Percentiles rank a stretch among this genome's conserved stretches.
These are phyloP conservation scores for Alcis repandata DNA, from an alignment of 2,888 invertebrate genomes.

Conservation along the genomic window DNA sequence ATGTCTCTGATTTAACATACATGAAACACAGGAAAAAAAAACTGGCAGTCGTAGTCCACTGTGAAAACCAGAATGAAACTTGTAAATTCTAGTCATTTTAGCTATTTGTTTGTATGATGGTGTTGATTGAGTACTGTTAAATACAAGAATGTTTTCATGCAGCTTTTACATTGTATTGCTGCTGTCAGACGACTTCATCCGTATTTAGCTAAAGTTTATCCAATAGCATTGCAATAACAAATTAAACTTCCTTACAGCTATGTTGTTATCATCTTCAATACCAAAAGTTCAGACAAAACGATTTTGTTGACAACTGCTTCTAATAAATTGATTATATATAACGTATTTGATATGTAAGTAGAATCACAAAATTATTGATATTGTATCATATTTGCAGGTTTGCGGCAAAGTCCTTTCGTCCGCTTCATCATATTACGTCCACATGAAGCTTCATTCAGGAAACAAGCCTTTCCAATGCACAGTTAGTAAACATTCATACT, in stretches of 20 bases:
- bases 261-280: conserved; percentile 14
- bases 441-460: conserved; percentile 93
- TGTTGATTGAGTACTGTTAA: too few species aligned
- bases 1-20: too few species aligned
- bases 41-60: too few species aligned
- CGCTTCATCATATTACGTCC: conserved; percentile 92
- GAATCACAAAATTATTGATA: conserved; percentile 33
- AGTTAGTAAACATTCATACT: conserved; percentile 67
- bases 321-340: conserved; percentile 19
- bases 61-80: too few species aligned
- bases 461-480: conserved; percentile 93
- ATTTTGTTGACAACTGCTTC: conserved; percentile 47
- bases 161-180: too few species aligned
- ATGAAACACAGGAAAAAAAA: too few species aligned
- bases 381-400: conserved; percentile 72
- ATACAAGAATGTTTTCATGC: too few species aligned
- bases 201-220: too few species aligned
- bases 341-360: conserved; percentile 29
- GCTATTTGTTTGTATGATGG: too few species aligned
- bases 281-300: conserved; percentile 40
- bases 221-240: not conserved
- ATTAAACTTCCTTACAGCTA: conserved; percentile 3
- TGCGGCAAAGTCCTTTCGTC: conserved; percentile 93
- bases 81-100: too few species aligned
- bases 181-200: too few species aligned